Conservation (phyloP, 1,140 invertebrate species). For the Cotesia vestalis region DNA sequence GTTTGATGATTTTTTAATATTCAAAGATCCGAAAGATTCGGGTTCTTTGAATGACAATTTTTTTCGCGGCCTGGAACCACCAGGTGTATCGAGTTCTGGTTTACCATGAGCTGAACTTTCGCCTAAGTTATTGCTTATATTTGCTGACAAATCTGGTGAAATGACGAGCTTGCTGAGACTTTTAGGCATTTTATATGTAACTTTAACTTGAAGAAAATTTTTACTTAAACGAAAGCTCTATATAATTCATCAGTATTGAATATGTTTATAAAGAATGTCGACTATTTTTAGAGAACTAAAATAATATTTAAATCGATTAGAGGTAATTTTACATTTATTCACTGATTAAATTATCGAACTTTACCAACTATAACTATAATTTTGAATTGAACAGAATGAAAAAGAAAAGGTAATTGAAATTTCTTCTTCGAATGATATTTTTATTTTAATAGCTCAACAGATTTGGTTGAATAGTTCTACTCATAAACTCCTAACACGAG, state of each 20-base stretch:
- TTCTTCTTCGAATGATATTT: slow-evolving; percentile 22
- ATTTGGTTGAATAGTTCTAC: background rate
- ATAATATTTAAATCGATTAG: background rate
- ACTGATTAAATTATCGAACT: too few relatives aligned
- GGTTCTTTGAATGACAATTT: slow-evolving; percentile 87
- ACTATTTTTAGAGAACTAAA: background rate
- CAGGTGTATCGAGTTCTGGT: slow-evolving; percentile 42
- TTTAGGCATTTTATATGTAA: slow-evolving; percentile 41
- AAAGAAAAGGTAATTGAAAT: slow-evolving; percentile 25
- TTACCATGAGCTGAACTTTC: slow-evolving; percentile 55
- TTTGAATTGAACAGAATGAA: slow-evolving; percentile 17
- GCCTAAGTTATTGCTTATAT: slow-evolving; percentile 51
- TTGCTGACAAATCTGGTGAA: slow-evolving; percentile 56
- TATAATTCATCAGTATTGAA: too few relatives aligned
- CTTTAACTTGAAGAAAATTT: background rate
- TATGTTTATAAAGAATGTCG: too few relatives aligned
- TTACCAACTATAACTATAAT: slow-evolving; percentile 12
- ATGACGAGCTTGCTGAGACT: slow-evolving; percentile 42
- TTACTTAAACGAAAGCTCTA: background rate
- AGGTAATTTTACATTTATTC: background rate
- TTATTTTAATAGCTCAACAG: slow-evolving; percentile 43
- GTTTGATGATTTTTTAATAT: slow-evolving; percentile 53
- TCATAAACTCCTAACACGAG: slow-evolving; percentile 2
- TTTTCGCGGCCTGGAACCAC: slow-evolving; percentile 76
- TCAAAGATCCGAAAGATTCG: slow-evolving; percentile 71